These are phyloP conservation scores for Drosophila ohnishii DNA, from an alignment of 1,140 invertebrate genomes.

Conservation along the genomic window DNA sequence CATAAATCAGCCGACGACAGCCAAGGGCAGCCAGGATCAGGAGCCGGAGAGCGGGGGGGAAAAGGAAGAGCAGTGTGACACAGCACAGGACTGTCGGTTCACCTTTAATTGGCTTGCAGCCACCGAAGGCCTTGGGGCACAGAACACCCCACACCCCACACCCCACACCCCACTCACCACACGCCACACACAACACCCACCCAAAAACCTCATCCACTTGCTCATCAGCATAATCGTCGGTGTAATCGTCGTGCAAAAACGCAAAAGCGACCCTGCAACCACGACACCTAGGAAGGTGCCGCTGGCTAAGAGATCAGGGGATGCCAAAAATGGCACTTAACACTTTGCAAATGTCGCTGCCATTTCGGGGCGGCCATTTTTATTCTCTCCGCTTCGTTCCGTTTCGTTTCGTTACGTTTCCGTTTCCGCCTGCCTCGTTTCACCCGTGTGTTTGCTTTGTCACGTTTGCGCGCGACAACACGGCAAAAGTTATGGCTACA, in stretches of 20 bases:
- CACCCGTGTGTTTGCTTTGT: neutral
- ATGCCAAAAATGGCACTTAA: constrained; percentile 55
- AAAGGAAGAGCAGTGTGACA: constrained; percentile 5
- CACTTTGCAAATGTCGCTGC: constrained; percentile 54
- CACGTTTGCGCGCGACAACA: constrained; percentile 11
- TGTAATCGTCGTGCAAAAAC: constrained; percentile 46
- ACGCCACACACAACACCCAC: neutral
- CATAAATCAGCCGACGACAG: constrained; percentile 56
- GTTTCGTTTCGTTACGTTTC: neutral
- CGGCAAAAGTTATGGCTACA: constrained; percentile 15
- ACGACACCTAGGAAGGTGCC: constrained; percentile 22
- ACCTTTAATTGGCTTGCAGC: constrained; percentile 55
- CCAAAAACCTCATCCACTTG: neutral
- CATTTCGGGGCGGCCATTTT: constrained; percentile 39
- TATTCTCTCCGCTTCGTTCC: constrained; percentile 6
- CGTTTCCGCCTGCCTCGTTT: constrained; percentile 12
- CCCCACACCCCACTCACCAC: neutral
- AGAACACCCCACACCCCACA: neutral
- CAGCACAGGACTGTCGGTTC: constrained; percentile 24
- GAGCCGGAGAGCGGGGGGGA: neutral
- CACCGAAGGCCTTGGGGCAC: constrained; percentile 18
- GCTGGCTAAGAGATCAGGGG: constrained; percentile 15
- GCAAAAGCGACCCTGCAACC: constrained; percentile 9
- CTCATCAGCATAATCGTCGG: constrained; percentile 60
- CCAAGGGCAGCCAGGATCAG: constrained; percentile 41